Evolutionary conservation across 2,113 vertebrate species (phyloP), one percentile per base, ranked within the genome.

Genomic region (Tamias sibiricus): DNA sequence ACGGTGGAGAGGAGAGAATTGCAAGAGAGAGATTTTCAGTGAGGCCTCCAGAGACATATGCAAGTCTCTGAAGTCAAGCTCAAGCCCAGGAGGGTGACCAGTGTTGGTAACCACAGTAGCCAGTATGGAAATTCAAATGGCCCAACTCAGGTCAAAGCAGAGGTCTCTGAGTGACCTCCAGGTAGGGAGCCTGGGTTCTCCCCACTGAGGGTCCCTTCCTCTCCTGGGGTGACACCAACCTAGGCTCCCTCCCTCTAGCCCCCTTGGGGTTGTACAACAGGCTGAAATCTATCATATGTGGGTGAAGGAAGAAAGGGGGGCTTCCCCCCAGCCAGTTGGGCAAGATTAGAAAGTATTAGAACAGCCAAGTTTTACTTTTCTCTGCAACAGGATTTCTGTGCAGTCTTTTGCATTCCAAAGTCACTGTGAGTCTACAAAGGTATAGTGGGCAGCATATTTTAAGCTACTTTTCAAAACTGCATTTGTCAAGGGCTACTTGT

Each of bases 1-100:
- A 6, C 1, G 3, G 0, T 4, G 0, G 1, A 90, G 17, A 28
- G 0, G 8, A 71, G 22, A 59, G 4, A 7, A 14, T 8, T 4
- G 2, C 17, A 5, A 19, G 42, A 44, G 40, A n/a, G n/a, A n/a
- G 44, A 1, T 9, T 71, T 17, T 91, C 83, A n/a, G 28, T 59
- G n/a, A 30, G 75, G 7, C 12, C n/a, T n/a, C n/a, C n/a, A n/a
- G n/a, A n/a, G n/a, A 0, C 28, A 22, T 13, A 57, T 6, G 24
- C 0, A 1, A 2, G 28, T 19, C 16, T 24, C 75, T 82, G 72
- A 71, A 9, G 35, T 28, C 37, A 66, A 35, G 13, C 26, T 47
- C 35, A 8, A 49, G 79, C 30, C 37, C 71, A 66, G 47, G 19
- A 42, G 4, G 16, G 32, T 30, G 8, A 20, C 40, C 40, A 42